Evolutionary conservation across 1,140 invertebrate genomes (phyloP), one percentile per base, ranked within the genome.

Genomic region (Wiebesia pumilae): DNA sequence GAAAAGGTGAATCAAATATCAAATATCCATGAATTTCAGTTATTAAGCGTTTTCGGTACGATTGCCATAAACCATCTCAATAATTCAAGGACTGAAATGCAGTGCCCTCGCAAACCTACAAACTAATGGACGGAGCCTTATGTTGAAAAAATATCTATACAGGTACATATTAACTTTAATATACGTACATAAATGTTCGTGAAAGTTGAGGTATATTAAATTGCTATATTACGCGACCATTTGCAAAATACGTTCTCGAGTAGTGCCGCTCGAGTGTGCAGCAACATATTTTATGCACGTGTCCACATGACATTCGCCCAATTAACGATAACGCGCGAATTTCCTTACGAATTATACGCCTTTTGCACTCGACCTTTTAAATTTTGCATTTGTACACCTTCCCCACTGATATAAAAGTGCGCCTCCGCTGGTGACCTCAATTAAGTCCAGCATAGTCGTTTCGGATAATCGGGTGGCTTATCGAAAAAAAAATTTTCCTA

Each of bases 211-310:
- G 33, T 35, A 35, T 73, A 73, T 82, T 73, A 83, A 73, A 73
- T 73, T 75, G 69, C 30, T n/a, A 24, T 83, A 83, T 73, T 83
- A 83, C 81, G 51, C 1, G 71, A 43, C 35, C 43, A 75, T 83
- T 77, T 77, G 82, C 35, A 75, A 75, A 77, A 75, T 58, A 38
- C 35, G 40, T 58, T 58, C 51, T 30, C 27, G 51, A 43, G 40
- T 33, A 27, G 21, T 27, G n/a, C n/a, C 38, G 19, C 16, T 35
- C 1, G 75, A 19, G 10, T 14, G 27, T 30, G 77, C 67, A 51
- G 24, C 51, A 40, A 77, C 40, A 78, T 84, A 78, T 84, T 84
- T 78, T 79, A 78, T 78, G 83, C 16, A 84, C 35, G 62, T 47
- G 58, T 84, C n/a, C 73, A 84, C 30, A 33, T 75, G n/a, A 67